These are phyloP conservation scores for Euclidia mi DNA, from an alignment of 2,888 invertebrate species.

Conservation along the genomic window DNA sequence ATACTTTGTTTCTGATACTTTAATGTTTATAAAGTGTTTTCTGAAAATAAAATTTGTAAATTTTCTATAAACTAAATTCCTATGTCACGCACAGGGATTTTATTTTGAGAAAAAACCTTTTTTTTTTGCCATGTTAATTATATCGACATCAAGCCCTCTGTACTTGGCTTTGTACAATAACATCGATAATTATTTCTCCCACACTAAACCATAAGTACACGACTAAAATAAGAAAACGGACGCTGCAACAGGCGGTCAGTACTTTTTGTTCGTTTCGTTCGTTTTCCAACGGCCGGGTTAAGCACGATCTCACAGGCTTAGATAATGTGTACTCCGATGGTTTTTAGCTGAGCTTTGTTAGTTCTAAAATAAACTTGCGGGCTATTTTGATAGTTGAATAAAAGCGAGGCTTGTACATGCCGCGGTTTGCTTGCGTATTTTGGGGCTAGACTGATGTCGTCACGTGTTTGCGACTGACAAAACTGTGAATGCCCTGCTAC, in stretches of 20 bases:
- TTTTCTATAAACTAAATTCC: too few species aligned
- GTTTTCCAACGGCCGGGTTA: slow-evolving; percentile 58
- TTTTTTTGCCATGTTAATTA: too few species aligned
- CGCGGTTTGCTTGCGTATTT: neutral
- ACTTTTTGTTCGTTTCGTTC: slow-evolving; percentile 59
- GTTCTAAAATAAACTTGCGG: slow-evolving; percentile 41
- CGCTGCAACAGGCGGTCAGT: slow-evolving; percentile 64
- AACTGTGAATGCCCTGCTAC: too few species aligned
- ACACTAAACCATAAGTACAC: slow-evolving; percentile 44
- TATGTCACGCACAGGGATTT: too few species aligned
- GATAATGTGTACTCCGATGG: slow-evolving; percentile 53
- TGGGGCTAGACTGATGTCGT: neutral
- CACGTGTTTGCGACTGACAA: neutral
- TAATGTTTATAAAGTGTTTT: too few species aligned
- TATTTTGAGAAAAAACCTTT: too few species aligned
- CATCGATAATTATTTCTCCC: slow-evolving; percentile 24
- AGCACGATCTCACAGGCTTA: slow-evolving; percentile 57
- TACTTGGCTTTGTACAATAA: too few species aligned
- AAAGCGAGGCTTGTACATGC: too few species aligned
- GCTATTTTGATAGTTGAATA: slow-evolving; percentile 22
- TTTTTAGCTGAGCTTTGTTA: slow-evolving; percentile 41
- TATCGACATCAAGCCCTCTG: too few species aligned
- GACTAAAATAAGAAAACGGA: slow-evolving; percentile 69
- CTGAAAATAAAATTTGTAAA: too few species aligned
- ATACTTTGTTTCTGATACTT: too few species aligned